Evolutionary conservation across 2,113 vertebrate species (phyloP).

Genomic region (Phaetusa simplex): DNA sequence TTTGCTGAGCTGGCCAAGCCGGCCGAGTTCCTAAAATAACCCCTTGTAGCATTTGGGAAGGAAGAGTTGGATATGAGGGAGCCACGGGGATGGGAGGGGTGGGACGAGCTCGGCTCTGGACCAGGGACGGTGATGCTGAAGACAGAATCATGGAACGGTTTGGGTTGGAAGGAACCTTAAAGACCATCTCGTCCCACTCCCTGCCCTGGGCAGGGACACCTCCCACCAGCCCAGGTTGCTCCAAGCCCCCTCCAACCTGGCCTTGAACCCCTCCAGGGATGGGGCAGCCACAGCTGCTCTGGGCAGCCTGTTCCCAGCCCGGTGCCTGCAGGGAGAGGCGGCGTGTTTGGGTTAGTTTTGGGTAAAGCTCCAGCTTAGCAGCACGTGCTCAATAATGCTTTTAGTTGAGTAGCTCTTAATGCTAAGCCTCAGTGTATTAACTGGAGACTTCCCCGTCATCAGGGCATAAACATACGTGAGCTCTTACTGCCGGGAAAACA

Average conservation of each 20-base stretch:
- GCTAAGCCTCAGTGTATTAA: constrained; percentile 40
- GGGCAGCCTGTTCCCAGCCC: background rate
- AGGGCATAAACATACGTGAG: background rate
- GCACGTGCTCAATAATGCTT: constrained; percentile 3
- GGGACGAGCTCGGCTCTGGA: background rate
- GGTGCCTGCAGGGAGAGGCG: background rate
- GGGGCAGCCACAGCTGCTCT: no score
- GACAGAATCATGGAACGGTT: background rate
- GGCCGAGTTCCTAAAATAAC: background rate
- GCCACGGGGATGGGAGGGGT: background rate
- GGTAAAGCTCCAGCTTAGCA: constrained; percentile 13
- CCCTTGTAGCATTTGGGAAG: background rate
- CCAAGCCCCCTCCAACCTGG: no score
- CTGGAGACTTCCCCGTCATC: background rate
- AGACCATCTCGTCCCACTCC: no score
- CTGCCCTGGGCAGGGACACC: no score
- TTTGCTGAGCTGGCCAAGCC: constrained; percentile 20
- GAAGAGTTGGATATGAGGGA: fast-evolving
- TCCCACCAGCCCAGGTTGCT: no score
- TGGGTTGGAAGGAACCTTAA: no score
- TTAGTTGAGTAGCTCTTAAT: constrained; percentile 18
- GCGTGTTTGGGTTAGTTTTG: background rate
- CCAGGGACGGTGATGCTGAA: background rate
- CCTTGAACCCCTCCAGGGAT: no score
- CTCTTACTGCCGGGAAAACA: background rate